Percentiles rank a stretch among this genome's conserved stretches.
Conservation (phyloP, 1,140 invertebrate species). For the Trichoplusia ni region DNA sequence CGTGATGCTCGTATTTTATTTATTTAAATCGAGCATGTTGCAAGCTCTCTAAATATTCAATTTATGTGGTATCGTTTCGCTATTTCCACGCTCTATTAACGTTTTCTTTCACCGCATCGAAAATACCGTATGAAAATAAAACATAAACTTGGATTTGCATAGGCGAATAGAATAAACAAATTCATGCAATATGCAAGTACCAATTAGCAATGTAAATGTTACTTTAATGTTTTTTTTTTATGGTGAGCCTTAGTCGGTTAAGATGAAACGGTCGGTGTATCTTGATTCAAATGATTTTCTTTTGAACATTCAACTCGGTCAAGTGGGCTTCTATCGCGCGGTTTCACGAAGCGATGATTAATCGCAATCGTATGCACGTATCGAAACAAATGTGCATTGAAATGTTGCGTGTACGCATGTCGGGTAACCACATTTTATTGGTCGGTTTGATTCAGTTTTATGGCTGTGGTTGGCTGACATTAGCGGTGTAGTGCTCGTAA, state of each 20-base stretch:
- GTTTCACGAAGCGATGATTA: conserved; percentile 43
- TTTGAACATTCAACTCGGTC: conserved; percentile 44
- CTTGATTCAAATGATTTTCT: conserved; percentile 28
- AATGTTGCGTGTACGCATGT: conserved; percentile 33
- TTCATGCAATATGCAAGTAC: conserved; percentile 11
- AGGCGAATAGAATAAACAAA: conserved; percentile 3
- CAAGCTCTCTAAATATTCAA: background rate
- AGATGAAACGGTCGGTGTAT: conserved; percentile 30
- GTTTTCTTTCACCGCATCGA: background rate
- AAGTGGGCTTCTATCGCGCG: conserved; percentile 33
- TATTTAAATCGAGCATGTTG: background rate
- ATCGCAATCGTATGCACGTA: conserved; percentile 40
- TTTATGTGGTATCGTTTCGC: background rate
- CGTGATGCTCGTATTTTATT: background rate
- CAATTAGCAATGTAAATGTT: conserved; percentile 27
- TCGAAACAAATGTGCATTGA: conserved; percentile 28
- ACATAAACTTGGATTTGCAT: background rate
- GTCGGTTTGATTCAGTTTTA: conserved; percentile 8
- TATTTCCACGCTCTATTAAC: background rate
- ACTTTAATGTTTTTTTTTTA: conserved; percentile 16
- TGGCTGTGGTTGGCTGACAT: background rate
- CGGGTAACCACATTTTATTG: conserved; percentile 22
- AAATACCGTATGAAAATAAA: background rate
- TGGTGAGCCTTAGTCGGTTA: conserved; percentile 4
- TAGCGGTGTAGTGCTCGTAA: background rate